These are phyloP conservation scores for Lepilemur septentrionalis DNA, from an alignment of 2,797 vertebrate species.

Conservation along the genomic window DNA sequence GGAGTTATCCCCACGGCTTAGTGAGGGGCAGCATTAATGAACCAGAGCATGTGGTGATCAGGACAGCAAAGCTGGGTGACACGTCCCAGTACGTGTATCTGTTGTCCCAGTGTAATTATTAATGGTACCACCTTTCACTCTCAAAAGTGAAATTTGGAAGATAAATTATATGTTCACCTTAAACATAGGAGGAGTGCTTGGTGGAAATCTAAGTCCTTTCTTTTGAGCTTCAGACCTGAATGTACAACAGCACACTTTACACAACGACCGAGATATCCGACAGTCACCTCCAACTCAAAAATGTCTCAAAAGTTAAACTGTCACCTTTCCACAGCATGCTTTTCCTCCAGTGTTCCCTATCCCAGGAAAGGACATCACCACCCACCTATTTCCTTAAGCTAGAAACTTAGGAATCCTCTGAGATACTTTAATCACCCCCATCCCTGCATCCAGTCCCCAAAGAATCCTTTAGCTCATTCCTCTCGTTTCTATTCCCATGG, in stretches of 20 bases:
- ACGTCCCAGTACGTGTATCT: neutral
- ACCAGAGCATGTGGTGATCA: neutral
- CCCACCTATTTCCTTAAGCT: neutral
- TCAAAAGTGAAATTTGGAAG: slow-evolving; percentile 4
- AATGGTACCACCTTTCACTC: neutral
- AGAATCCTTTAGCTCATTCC: neutral
- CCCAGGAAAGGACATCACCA: neutral
- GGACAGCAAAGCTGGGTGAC: neutral
- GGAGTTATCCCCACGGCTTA: neutral
- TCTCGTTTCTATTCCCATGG: neutral
- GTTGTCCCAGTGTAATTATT: neutral
- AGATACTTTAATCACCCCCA: neutral
- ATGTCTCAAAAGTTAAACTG: neutral
- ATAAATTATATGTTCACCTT: neutral
- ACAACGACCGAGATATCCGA: neutral
- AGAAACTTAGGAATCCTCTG: neutral
- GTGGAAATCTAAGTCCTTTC: neutral
- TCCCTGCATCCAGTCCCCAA: neutral
- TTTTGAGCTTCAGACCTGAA: neutral
- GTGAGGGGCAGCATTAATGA: neutral
- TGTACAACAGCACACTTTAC: neutral
- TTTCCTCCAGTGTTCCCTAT: neutral
- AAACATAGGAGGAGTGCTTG: neutral
- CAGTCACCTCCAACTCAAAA: neutral
- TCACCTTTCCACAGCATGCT: neutral